Evolutionary conservation across 1,140 invertebrate species (phyloP), one percentile per base, ranked within the genome.

Genomic region (Diorhabda sublineata): DNA sequence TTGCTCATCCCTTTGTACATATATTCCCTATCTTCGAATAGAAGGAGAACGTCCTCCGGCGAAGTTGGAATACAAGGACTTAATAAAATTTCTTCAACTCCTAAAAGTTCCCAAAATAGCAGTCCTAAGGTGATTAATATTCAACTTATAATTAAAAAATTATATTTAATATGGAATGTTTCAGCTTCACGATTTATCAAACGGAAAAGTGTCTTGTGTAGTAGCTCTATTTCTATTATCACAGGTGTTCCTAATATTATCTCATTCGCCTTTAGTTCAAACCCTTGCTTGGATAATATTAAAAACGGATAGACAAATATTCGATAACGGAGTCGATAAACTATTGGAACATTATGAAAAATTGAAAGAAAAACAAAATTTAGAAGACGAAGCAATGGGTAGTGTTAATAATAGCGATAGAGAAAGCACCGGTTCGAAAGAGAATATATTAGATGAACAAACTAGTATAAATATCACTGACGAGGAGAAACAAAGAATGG

Each of bases 221-320:
- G 93, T 98, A 0, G 88, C 95, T 1, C 83, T 98, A 59, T 98
- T 96, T 84, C 82, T 98, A 57, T 82, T 98, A 57, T 97, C 96
- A 3, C 93, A 98, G 89, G 94, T 98, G n/a, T 98, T 98, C 83
- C 84, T 98, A 45, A 98, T 98, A 69, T 89, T 98, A 66, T 92
- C 91, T 2, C 93, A 98, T 79, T 87, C 88, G 5, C 94, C 95
- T 3, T 85, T 98, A 64, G 93, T 98, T 6, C 90, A 93, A 76
- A 90, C 92, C 1, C 79, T 98, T 67, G 94, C 95, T 44, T 91
- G 93, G 83, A 92, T 97, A 45, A 92, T 98, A 74, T 82, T 98
- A 2, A 90, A 93, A 78, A 91, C 89, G 2, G 88, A 92, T 74
- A 83, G 87, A 71, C 84, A 84, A 58, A 87, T 90, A n/a, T 88